Conservation (phyloP, 2,113 vertebrate genomes). For the Odontesthes bonariensis region DNA sequence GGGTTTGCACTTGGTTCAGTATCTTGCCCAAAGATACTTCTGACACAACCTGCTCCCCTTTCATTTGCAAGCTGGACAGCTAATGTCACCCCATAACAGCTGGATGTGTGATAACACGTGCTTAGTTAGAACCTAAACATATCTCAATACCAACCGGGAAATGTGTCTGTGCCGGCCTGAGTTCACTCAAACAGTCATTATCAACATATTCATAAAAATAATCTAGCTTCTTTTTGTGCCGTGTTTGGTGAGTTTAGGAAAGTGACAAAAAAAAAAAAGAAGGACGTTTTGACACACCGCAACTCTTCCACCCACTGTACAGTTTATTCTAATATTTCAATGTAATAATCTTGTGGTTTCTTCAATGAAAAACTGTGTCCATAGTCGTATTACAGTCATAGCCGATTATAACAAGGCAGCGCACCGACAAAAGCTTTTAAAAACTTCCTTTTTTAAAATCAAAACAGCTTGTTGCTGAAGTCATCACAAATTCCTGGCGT, state of each 20-base stretch:
- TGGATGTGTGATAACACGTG: no score
- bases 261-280: background rate
- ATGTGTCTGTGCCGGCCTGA: no score
- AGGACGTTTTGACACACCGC: background rate
- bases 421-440: slow-evolving; percentile 15
- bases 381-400: slow-evolving; percentile 25
- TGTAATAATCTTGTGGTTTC: slow-evolving; percentile 38
- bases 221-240: background rate
- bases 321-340: slow-evolving; percentile 58
- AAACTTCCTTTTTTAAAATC: background rate
- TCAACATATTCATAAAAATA: background rate
- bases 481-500: slow-evolving; percentile 11
- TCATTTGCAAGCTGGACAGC: no score
- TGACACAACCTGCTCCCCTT: no score
- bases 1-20: no score
- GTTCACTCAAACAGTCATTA: background rate
- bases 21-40: no score
- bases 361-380: slow-evolving; percentile 20
- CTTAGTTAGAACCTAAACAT: no score
- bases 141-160: no score
- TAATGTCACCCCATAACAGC: no score
- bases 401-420: slow-evolving; percentile 48
- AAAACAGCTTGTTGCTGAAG: slow-evolving; percentile 2
- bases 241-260: background rate
- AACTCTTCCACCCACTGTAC: slow-evolving; percentile 21